Percentiles rank a stretch among this genome's conserved stretches.
Evolutionary conservation across 2,113 vertebrate species (phyloP).

Genomic region (Pseudorectes ferrugineus): DNA sequence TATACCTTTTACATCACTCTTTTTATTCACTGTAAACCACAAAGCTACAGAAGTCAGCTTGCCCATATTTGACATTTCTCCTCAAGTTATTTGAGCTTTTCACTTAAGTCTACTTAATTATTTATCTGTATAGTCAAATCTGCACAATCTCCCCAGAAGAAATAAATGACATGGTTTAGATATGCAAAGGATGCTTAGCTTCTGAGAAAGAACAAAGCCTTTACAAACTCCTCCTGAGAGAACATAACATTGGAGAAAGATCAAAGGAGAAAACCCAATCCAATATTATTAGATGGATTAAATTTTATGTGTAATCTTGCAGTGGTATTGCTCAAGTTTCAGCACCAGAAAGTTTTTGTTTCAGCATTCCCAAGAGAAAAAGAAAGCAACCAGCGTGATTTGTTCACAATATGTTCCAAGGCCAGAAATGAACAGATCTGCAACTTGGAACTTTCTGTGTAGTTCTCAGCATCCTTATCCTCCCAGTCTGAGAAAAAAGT

Average conservation of each 20-base stretch:
- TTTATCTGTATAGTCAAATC: constrained; percentile 27
- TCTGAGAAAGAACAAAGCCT: constrained; percentile 42
- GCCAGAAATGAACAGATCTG: background rate
- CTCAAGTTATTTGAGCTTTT: background rate
- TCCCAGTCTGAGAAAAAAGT: background rate
- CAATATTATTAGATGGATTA: constrained; percentile 4
- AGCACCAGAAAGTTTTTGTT: background rate
- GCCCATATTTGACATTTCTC: background rate
- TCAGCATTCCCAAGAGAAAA: constrained; percentile 22
- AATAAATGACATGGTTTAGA: constrained; percentile 3
- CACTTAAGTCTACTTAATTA: constrained; percentile 12
- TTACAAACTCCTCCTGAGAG: background rate
- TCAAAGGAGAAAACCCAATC: constrained; percentile 33
- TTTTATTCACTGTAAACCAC: background rate
- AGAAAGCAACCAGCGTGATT: background rate
- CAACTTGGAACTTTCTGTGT: background rate
- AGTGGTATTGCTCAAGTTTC: background rate
- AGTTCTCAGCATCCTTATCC: background rate
- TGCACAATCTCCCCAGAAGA: background rate
- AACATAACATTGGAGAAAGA: constrained; percentile 25
- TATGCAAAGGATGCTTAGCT: constrained; percentile 7
- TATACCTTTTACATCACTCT: background rate
- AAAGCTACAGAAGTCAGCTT: background rate
- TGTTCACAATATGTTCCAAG: background rate
- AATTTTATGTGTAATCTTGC: constrained; percentile 3